A percentile compares a stretch with the other conserved stretches of the same genome.
These are phyloP conservation scores for Tokudaia muenninki DNA, from an alignment of 2,797 vertebrate genomes.

Conservation along the genomic window DNA sequence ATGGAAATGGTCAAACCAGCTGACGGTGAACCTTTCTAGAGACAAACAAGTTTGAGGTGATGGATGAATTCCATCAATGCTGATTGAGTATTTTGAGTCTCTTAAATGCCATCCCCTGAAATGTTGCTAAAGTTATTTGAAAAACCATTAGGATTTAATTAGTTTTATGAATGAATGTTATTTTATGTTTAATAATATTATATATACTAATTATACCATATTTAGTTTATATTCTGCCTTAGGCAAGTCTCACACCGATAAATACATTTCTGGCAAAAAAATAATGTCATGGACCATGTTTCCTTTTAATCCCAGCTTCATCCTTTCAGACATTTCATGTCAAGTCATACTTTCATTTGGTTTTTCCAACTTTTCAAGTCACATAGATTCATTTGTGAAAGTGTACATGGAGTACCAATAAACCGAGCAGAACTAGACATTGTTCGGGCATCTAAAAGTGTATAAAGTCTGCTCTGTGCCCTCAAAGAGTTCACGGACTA, in stretches of 20 bases:
- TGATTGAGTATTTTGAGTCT: conserved; percentile 62
- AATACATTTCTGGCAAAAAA: conserved; percentile 59
- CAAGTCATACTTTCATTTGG: conserved; percentile 40
- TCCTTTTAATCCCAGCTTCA: conserved; percentile 59
- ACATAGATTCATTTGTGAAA: conserved; percentile 43
- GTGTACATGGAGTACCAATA: background rate
- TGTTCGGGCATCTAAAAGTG: conserved; percentile 51
- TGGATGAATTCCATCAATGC: conserved; percentile 74
- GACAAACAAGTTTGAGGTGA: conserved; percentile 74
- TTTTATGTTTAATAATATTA: conserved; percentile 61
- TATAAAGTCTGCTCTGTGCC: conserved; percentile 67
- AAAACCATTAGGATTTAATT: conserved; percentile 62
- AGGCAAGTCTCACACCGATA: conserved; percentile 35
- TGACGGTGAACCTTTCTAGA: conserved; percentile 70
- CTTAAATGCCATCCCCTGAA: conserved; percentile 46
- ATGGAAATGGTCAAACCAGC: conserved; percentile 76
- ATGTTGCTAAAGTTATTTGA: conserved; percentile 50
- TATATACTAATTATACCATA: background rate
- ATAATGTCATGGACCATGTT: background rate
- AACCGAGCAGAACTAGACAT: conserved; percentile 45
- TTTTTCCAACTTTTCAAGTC: conserved; percentile 62
- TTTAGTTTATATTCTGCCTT: conserved; percentile 35
- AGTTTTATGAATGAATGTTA: conserved; percentile 54
- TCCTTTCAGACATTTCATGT: conserved; percentile 54
- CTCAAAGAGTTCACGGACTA: conserved; percentile 80